Evolutionary conservation across 2,113 vertebrate species (phyloP).

Genomic region (Rhegmatorhina hoffmannsi): DNA sequence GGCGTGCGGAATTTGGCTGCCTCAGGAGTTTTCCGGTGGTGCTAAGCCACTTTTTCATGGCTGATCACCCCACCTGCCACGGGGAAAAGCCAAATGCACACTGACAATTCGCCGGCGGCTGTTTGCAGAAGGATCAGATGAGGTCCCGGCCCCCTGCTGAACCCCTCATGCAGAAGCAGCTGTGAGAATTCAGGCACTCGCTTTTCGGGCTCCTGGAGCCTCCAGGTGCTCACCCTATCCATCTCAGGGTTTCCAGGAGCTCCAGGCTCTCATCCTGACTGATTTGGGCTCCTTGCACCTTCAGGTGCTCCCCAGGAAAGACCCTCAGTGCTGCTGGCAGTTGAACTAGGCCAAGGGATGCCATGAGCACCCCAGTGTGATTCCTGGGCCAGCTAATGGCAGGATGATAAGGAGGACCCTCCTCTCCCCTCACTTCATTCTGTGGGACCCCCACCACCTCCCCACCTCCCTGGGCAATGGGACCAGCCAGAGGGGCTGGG

Average conservation of each 20-base stretch:
- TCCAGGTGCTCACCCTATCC: neutral
- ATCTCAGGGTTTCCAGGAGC: neutral
- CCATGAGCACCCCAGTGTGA: accelerated
- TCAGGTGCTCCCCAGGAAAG: neutral
- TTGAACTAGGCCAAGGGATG: neutral
- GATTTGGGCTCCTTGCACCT: accelerated
- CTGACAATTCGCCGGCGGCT: neutral
- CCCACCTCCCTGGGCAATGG: neutral
- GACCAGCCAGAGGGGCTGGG: neutral
- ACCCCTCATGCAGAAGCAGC: neutral
- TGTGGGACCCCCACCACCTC: accelerated
- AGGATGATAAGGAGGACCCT: neutral
- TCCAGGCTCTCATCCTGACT: accelerated
- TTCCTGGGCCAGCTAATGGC: accelerated
- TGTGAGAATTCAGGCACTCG: accelerated
- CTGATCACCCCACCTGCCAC: slow-evolving; percentile 28
- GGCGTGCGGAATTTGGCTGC: slow-evolving; percentile 52
- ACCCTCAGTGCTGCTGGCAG: accelerated
- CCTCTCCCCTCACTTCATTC: accelerated
- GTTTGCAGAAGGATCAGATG: slow-evolving; percentile 10
- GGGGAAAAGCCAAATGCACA: neutral
- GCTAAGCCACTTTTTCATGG: slow-evolving; percentile 71
- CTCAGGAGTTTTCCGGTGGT: slow-evolving; percentile 58
- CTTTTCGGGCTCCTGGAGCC: neutral
- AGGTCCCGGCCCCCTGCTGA: neutral